phyloP scores from a whole-genome alignment of 2,888 invertebrate species.

The Temnothorax rugatulus region DNA sequence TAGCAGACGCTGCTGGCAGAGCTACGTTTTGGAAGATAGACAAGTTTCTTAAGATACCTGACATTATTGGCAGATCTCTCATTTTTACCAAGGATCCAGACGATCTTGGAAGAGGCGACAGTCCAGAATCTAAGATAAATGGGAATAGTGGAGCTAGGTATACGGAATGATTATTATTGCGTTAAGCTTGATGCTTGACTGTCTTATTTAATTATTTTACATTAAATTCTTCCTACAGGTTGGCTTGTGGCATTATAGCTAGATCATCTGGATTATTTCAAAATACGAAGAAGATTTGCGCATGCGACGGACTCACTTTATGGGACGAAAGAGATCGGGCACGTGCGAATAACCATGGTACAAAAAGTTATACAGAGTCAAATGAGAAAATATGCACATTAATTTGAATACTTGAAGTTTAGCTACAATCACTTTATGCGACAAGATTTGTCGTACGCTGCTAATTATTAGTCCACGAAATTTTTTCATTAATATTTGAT shows the following conservation, averaged over 20 bases:
- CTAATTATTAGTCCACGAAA: background rate
- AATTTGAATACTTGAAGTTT: slow-evolving; percentile 54
- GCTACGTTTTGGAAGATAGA: slow-evolving; percentile 90
- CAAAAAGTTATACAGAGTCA: slow-evolving; percentile 41
- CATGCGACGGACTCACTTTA: slow-evolving; percentile 95
- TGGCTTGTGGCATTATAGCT: slow-evolving; percentile 96
- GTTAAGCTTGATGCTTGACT: background rate
- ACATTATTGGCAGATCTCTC: slow-evolving; percentile 93
- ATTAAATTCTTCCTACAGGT: slow-evolving; percentile 79
- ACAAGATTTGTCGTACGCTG: background rate
- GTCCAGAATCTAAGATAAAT: slow-evolving; percentile 87
- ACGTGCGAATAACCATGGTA: slow-evolving; percentile 71
- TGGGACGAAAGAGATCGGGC: slow-evolving; percentile 94
- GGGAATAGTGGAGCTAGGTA: slow-evolving; percentile 90
- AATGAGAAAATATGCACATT: slow-evolving; percentile 64
- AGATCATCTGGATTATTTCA: slow-evolving; percentile 95
- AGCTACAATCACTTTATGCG: background rate
- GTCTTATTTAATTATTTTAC: slow-evolving; percentile 36
- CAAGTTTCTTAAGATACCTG: slow-evolving; percentile 89
- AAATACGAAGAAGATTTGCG: slow-evolving; percentile 95
- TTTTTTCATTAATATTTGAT: background rate
- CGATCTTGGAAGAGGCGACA: slow-evolving; percentile 88
- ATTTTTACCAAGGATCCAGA: slow-evolving; percentile 90
- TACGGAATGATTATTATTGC: background rate
- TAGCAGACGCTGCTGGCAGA: slow-evolving; percentile 89